These are phyloP conservation scores for Microchrysa polita DNA, from an alignment of 2,888 invertebrate species.

Conservation along the genomic window DNA sequence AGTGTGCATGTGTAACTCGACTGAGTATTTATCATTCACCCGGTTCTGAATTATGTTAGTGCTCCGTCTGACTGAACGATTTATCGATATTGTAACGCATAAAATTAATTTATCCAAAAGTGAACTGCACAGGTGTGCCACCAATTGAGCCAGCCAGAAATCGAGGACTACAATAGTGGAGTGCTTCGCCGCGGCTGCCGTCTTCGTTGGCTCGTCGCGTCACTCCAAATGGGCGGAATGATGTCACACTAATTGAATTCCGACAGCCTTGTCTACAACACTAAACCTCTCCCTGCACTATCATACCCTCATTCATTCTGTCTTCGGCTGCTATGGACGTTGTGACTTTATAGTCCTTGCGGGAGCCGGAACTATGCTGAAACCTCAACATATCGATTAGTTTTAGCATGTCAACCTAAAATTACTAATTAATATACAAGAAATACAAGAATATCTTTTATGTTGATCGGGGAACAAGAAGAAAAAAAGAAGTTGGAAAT, in stretches of 20 bases:
- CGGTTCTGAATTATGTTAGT: neutral
- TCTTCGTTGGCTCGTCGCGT: neutral
- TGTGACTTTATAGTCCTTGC: neutral
- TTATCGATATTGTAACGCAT: slow-evolving; percentile 11
- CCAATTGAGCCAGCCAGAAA: neutral
- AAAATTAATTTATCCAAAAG: slow-evolving; percentile 6
- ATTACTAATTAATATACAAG: neutral
- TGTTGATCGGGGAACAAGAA: too few species aligned
- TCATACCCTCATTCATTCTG: too few species aligned
- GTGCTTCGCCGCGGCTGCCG: too few species aligned
- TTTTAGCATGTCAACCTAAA: neutral
- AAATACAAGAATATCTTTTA: neutral
- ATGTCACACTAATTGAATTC: slow-evolving; percentile 3
- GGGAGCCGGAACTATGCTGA: neutral
- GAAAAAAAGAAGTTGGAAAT: too few species aligned
- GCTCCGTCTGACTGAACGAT: neutral
- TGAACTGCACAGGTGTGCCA: slow-evolving; percentile 7
- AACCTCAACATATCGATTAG: neutral
- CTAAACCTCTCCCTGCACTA: too few species aligned
- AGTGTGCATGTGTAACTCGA: neutral
- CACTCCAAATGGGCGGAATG: neutral
- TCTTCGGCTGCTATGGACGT: neutral
- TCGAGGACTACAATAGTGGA: neutral
- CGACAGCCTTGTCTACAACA: neutral
- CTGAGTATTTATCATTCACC: neutral